Conservation (phyloP, 2,113 vertebrate genomes). For the Regulus satrapa region DNA sequence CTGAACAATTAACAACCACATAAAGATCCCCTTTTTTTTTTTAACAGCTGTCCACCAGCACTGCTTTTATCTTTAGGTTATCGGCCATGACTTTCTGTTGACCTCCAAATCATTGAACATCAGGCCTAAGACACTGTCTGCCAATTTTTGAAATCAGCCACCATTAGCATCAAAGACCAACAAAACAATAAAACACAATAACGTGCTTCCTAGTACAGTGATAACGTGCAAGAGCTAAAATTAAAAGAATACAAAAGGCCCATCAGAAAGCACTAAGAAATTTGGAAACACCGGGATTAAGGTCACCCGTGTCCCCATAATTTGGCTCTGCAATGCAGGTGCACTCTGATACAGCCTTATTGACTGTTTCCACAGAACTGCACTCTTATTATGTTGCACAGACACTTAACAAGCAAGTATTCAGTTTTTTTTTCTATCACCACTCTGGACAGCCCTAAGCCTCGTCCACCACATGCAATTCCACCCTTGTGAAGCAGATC, state of each 20-base stretch:
- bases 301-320: neutral
- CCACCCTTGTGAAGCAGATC: neutral
- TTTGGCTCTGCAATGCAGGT: neutral
- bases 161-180: neutral
- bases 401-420: neutral
- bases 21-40: neutral
- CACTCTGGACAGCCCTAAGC: neutral
- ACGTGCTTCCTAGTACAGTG: neutral
- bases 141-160: neutral
- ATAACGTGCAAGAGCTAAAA: neutral
- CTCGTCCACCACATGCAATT: rapidly evolving
- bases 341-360: neutral
- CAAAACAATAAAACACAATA: neutral
- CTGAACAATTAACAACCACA: neutral
- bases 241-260: neutral
- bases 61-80: neutral
- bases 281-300: neutral
- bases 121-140: neutral
- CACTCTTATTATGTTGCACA: neutral
- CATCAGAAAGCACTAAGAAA: neutral
- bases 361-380: neutral
- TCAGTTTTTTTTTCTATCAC: neutral
- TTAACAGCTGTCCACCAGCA: neutral
- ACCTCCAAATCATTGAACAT: neutral
- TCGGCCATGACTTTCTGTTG: neutral